phyloP scores from a whole-genome alignment of 2,888 invertebrate species.

The Amphiduros pacificus region DNA sequence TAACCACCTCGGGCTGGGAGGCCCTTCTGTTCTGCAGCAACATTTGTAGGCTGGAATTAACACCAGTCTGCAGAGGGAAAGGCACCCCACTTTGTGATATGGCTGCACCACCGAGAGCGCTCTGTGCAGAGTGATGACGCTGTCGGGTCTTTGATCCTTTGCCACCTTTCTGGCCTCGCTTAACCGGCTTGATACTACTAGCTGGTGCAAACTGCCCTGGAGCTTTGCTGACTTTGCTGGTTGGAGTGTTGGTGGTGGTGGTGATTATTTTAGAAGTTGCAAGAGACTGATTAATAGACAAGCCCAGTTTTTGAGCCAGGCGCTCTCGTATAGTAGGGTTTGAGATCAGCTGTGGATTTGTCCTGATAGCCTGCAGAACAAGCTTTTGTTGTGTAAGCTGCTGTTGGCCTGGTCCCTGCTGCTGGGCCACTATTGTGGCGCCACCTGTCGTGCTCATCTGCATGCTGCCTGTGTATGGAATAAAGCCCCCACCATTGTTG shows the following conservation, averaged over 20 bases:
- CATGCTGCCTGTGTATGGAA: background rate
- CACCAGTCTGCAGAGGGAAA: background rate
- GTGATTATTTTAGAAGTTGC: too few species aligned
- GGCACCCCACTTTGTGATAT: background rate
- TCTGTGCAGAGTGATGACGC: slow-evolving; percentile 17
- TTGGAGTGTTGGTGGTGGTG: too few species aligned
- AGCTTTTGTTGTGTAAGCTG: background rate
- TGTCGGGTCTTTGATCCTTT: slow-evolving; percentile 3
- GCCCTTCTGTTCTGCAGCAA: background rate
- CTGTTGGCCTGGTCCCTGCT: background rate
- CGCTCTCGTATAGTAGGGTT: background rate
- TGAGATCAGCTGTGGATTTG: background rate
- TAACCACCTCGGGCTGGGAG: background rate
- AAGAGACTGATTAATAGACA: too few species aligned
- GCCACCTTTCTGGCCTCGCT: slow-evolving; percentile 1
- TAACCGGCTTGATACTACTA: slow-evolving; percentile 15
- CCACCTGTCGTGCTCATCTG: too few species aligned
- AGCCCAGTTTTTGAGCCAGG: background rate
- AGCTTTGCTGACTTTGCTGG: background rate
- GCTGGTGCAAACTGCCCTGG: slow-evolving; percentile 15
- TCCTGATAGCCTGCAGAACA: background rate
- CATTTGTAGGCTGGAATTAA: background rate
- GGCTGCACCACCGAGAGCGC: slow-evolving; percentile 9
- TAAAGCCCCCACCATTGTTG: background rate
- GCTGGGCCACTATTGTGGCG: too few species aligned